Evolutionary conservation across 1,140 invertebrate genomes (phyloP), one percentile per base, ranked within the genome.

Genomic region (Leptinotarsa lineolata): DNA sequence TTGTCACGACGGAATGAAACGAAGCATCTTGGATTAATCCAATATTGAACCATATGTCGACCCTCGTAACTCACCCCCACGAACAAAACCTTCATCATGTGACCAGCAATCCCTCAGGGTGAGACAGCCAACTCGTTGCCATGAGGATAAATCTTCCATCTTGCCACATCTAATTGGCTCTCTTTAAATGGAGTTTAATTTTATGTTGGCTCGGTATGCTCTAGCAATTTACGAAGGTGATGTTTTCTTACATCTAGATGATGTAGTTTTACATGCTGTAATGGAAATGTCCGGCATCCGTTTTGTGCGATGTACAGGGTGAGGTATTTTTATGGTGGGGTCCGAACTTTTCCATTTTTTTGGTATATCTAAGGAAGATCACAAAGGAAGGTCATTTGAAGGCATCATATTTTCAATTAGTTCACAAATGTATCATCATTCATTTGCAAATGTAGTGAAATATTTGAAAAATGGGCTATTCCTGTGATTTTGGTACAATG

Each of bases 111-210:
- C 77, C 81, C 79, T 84, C 83, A 84, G 76, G 44, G 66, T 22
- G 75, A 78, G 81, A 83, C 81, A 80, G 77, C 73, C 74, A 79
- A 79, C 78, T 76, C 82, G 82, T 83, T 84, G 82, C 83, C 76
- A 82, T 81, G 81, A 79, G 72, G 78, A 83, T 84, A 84, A 84
- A 84, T 84, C 81, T 81, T 74, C 79, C 77, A 78, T 81, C 81
- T 82, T 82, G 80, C 79, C 77, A 79, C 77, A 77, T 81, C 78
- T 82, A 82, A 82, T 82, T 82, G 80, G 81, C 79, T 81, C 78
- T 80, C 80, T 82, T 82, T 78, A 77, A 81, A 65, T 75, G 74
- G 75, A 81, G 80, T 81, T 80, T 79, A 81, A 81, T 81, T 81
- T 81, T 73, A 75, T 78, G 79, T 80, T 80, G 74, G 77, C 70